Evolutionary conservation across 2,113 vertebrate species (phyloP), one percentile per base, ranked within the genome.

Genomic region (Patagioenas fasciata): DNA sequence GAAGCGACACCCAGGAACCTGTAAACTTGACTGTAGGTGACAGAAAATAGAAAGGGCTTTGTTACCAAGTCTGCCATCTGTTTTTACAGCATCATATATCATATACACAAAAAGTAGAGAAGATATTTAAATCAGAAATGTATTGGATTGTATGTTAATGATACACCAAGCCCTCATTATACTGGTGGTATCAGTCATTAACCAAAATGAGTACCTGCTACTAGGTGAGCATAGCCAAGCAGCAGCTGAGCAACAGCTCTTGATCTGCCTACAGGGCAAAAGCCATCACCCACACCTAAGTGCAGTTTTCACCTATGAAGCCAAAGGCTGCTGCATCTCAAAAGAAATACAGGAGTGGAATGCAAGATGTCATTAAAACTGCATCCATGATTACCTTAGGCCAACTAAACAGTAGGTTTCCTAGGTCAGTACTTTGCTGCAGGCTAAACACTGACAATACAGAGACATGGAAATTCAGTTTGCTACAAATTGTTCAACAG

Each of bases 1-100:
- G 40, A 91, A 95, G 36, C 5, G 2, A 83, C 75, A 69, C 21
- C 36, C 34, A 3, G 12, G 15, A 88, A 70, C 67, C 19, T 72
- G 81, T 66, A 83, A 80, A 88, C 58, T 85, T 80, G 74, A 69
- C 82, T 75, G 50, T 34, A 93, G 54, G 71, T 77, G 44, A 69
- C 54, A 88, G 70, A 92, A 96, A 93, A 90, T 69, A 88, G 62
- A 50, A 92, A 82, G 36, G 44, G 75, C 80, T 93, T 88, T 72
- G 82, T 79, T 85, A 88, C 28, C 54, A 61, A 85, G 71, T 48
- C 32, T 88, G 14, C 75, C 75, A 77, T 85, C 75, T 93, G 86
- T 65, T 90, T 83, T 80, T 80, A 61, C n/a, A 82, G 31, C 34
- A 61, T 67, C 32, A 25, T 58, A 20, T 51, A 28, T 16, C 15